A percentile compares a stretch with the other conserved stretches of the same genome.
Evolutionary conservation across 2,113 vertebrate genomes (phyloP).

Genomic region (Maccullochella peelii): DNA sequence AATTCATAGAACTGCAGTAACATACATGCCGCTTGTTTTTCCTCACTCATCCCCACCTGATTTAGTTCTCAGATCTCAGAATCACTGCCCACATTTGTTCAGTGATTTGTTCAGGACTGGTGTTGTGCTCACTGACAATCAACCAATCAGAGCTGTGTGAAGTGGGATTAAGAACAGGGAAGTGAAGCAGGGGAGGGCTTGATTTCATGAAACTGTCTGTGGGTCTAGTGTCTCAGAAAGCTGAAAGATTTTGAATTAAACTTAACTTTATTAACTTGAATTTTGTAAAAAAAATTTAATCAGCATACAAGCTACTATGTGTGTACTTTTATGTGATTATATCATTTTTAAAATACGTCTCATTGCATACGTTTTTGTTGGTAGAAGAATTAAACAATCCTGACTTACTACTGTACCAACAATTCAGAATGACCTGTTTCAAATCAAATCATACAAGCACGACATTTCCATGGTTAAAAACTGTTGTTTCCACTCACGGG

Average conservation of each 20-base stretch:
- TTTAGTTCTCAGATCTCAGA: too few relatives aligned
- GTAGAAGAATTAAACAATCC: background rate
- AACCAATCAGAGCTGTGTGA: too few relatives aligned
- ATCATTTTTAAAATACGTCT: background rate
- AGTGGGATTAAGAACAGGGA: too few relatives aligned
- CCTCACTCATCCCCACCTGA: too few relatives aligned
- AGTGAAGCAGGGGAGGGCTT: too few relatives aligned
- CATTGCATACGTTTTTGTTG: background rate
- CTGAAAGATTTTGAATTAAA: background rate
- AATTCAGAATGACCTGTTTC: background rate
- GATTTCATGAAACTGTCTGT: too few relatives aligned
- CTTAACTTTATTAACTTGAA: background rate
- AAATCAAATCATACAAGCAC: background rate
- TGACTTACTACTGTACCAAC: background rate
- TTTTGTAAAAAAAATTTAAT: background rate
- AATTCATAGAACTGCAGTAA: too few relatives aligned
- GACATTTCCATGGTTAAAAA: background rate
- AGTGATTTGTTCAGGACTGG: too few relatives aligned
- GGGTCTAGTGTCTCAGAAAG: background rate
- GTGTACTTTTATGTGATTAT: background rate
- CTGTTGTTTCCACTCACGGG: conserved; percentile 87
- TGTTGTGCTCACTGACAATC: too few relatives aligned
- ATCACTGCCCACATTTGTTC: too few relatives aligned
- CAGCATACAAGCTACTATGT: background rate
- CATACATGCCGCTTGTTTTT: too few relatives aligned